Evolutionary conservation across 2,888 invertebrate genomes (phyloP), one percentile per base, ranked within the genome.

Genomic region (Auanema freiburgensis): DNA sequence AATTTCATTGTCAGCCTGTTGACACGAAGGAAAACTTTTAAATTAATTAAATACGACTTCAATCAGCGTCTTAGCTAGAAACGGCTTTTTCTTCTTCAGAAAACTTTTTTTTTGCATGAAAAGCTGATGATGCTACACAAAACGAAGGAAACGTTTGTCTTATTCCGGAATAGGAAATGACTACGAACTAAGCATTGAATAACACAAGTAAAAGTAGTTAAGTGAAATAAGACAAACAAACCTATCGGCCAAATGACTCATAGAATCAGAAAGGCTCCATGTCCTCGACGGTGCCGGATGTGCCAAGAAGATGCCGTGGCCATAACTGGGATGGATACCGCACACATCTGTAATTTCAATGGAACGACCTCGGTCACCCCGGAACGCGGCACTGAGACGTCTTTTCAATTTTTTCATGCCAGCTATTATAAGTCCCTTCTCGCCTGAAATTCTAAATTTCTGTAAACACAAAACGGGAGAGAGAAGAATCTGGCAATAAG

Each of bases 391-490:
- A 25, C 72, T 74, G 59, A 79, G 63, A 46, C 78, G 66, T 44
- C 79, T 67, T 61, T 77, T 77, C 53, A 78, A 66, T 58, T 76
- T 77, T 46, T 79, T 79, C 79, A 79, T 79, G 18, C 41, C 23
- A 40, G 25, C 49, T 33, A 24, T 16, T 33, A 16, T 23, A 14
- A 23, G 5, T 21, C 23, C 21, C 11, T 56, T 33, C 42, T 12
- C 24, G 6, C 43, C 23, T 24, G 18, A 33, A 33, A 33, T 3
- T 33, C 8, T 8, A 33, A 33, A 33, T 8, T 33, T 33, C 33
- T 33, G 33, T 33, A 8, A 33, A 33, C 33, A 33, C 33, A 8
- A 33, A 33, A 5, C 33, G 33, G 33, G 21, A 8, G 46, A 46
- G 8, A 46, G 8, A 8, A 46, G 21, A 21, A 46, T 8, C 4